These are phyloP conservation scores for Callinectes sapidus DNA, from an alignment of 2,888 invertebrate genomes.

Conservation along the genomic window DNA sequence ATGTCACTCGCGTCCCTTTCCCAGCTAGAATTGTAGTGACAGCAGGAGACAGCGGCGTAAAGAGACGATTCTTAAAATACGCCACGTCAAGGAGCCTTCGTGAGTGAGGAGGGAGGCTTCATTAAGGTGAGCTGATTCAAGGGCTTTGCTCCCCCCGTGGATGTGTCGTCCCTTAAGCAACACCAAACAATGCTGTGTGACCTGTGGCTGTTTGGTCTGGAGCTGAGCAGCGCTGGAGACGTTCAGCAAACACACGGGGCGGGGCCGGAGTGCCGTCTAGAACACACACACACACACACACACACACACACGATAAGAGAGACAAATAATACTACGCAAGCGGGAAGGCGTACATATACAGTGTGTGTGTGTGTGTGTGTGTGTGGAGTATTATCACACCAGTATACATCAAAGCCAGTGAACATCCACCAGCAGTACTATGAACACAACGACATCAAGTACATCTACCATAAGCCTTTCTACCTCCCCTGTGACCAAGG, in stretches of 20 bases:
- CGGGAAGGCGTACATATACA: neutral
- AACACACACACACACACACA: constrained; percentile 3
- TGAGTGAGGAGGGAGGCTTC: neutral
- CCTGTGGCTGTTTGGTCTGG: neutral
- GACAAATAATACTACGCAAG: neutral
- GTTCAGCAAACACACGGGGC: neutral
- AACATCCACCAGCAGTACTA: neutral
- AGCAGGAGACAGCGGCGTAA: neutral
- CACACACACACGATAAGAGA: neutral
- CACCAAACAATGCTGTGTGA: constrained; percentile 27
- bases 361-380: neutral
- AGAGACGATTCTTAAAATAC: neutral
- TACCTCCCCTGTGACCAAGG: too few species aligned
- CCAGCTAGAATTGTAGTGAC: neutral
- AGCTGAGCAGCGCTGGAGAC: constrained; percentile 2
- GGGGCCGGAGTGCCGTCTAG: neutral
- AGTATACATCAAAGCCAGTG: neutral
- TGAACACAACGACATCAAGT: too few species aligned
- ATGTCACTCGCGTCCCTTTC: neutral
- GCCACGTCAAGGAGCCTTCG: neutral
- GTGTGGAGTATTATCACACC: neutral
- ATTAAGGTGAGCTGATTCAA: neutral
- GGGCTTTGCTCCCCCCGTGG: neutral
- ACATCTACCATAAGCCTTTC: too few species aligned
- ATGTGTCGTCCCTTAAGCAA: neutral